A percentile compares a stretch with the other conserved stretches of the same genome.
Evolutionary conservation across 2,797 vertebrate species (phyloP).

Genomic region (Sebastes alutus): DNA sequence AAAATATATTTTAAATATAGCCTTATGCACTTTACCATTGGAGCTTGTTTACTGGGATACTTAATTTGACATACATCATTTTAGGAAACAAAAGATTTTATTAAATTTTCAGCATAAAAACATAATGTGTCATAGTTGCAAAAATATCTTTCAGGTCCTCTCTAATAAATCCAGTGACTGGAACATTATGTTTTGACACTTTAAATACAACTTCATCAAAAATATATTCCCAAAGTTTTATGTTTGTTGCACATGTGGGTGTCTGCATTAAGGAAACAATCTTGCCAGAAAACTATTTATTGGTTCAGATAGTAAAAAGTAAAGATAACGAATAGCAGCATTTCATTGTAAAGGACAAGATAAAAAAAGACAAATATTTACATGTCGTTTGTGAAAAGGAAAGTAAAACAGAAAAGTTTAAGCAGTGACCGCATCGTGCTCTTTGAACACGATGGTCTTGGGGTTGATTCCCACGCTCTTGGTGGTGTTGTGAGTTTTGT

Average conservation of each 20-base stretch:
- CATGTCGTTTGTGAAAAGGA: constrained; percentile 2
- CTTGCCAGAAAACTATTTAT: constrained; percentile 42
- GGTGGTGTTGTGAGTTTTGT: constrained; percentile 95
- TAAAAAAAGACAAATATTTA: constrained; percentile 53
- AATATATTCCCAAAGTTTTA: not conserved
- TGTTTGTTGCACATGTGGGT: not conserved
- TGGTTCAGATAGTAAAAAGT: constrained; percentile 10
- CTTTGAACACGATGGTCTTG: constrained; percentile 88
- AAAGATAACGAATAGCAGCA: constrained; percentile 62
- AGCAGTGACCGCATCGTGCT: constrained; percentile 65
- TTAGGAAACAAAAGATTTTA: not conserved
- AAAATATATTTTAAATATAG: not conserved
- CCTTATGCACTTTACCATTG: fast-evolving
- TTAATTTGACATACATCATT: not conserved
- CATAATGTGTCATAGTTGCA: too few species aligned
- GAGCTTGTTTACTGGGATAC: not conserved
- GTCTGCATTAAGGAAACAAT: not conserved
- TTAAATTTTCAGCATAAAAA: not conserved
- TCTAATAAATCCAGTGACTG: not conserved
- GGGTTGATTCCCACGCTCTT: constrained; percentile 95
- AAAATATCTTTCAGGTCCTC: not conserved
- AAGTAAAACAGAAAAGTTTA: not conserved
- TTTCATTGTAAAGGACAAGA: not conserved
- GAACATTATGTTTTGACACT: not conserved
- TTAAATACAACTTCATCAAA: not conserved